Conservation (phyloP, 2,888 invertebrate species). For the Standfussiana lucernea region DNA sequence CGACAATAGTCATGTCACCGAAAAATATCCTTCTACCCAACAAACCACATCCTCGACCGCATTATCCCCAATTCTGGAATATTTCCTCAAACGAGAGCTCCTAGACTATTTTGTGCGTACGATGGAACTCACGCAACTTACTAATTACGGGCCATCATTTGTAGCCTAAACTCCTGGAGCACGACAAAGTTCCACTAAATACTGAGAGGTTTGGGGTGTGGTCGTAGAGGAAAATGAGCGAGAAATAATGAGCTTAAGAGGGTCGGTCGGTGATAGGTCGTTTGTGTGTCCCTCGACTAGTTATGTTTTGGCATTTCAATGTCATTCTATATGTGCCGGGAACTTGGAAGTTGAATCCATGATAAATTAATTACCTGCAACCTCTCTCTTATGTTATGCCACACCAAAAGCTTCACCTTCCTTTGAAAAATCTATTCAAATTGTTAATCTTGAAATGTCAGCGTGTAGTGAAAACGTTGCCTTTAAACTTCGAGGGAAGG, state of each 20-base stretch:
- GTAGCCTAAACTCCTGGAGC: constrained; percentile 70
- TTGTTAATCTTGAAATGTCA: neutral
- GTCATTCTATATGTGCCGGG: neutral
- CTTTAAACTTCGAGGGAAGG: neutral
- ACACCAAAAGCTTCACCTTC: neutral
- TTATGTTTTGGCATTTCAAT: constrained; percentile 25
- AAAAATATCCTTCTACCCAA: constrained; percentile 42
- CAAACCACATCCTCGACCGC: constrained; percentile 45
- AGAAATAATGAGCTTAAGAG: constrained; percentile 32
- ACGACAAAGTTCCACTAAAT: constrained; percentile 73
- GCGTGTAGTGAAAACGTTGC: neutral
- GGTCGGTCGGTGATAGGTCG: constrained; percentile 19
- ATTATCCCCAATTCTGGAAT: constrained; percentile 63
- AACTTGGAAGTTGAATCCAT: neutral
- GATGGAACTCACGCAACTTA: constrained; percentile 68
- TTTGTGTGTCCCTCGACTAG: constrained; percentile 8
- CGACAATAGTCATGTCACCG: constrained; percentile 28
- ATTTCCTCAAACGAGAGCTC: constrained; percentile 62
- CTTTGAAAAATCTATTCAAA: neutral
- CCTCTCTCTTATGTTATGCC: neutral
- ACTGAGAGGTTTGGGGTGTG: constrained; percentile 56
- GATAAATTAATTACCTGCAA: neutral
- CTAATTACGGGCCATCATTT: constrained; percentile 76
- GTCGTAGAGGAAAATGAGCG: constrained; percentile 53
- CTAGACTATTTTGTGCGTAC: constrained; percentile 61